Conservation (phyloP, 2,113 vertebrate species). For the Zapornia atra region DNA sequence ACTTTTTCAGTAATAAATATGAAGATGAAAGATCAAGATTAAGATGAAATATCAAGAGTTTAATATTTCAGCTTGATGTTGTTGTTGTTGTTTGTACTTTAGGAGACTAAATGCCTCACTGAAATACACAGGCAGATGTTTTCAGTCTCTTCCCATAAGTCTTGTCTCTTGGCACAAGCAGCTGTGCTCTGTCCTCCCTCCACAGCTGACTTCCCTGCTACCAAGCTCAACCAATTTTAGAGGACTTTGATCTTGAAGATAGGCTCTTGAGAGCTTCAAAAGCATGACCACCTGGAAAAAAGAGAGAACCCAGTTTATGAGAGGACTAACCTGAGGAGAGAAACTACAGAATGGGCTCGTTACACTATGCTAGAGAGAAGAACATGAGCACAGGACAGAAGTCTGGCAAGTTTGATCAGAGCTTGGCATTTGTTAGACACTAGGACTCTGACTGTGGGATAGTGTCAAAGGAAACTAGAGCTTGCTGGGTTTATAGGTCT, state of each 20-base stretch:
- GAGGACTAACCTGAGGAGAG: not conserved
- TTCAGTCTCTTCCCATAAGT: not conserved
- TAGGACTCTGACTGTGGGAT: not conserved
- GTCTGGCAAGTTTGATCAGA: conserved; percentile 1
- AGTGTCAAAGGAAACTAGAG: not conserved
- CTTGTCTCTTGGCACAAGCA: not conserved
- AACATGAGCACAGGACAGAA: not conserved
- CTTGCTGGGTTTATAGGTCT: conserved; percentile 1
- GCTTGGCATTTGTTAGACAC: not conserved
- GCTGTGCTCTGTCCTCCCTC: not conserved
- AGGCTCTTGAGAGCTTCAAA: not conserved
- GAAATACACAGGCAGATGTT: not conserved
- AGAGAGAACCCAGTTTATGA: not conserved
- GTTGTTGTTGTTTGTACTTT: not conserved
- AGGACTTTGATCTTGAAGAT: not conserved
- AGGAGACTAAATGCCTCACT: not conserved
- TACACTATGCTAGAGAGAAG: not conserved
- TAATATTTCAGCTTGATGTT: not conserved
- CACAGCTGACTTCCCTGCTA: not conserved
- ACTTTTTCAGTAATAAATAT: not conserved
- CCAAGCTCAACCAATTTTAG: not conserved
- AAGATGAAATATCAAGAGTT: not conserved
- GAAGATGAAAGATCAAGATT: not conserved
- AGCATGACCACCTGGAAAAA: not conserved
- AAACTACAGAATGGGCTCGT: not conserved